phyloP scores from a whole-genome alignment of 2,113 vertebrate species.

The Pseudopodoces humilis region DNA sequence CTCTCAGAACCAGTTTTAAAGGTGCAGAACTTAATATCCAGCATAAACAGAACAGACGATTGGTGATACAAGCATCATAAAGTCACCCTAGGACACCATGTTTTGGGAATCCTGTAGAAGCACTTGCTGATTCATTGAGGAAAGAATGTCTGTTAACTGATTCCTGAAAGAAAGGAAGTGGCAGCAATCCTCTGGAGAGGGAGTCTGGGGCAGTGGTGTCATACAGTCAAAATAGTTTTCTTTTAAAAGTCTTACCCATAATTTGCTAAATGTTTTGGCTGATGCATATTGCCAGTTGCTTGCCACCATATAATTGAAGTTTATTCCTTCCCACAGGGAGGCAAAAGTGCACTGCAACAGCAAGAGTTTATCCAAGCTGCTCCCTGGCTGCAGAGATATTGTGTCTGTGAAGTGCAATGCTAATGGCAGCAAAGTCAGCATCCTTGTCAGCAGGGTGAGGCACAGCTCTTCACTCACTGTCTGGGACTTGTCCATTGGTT shows the following conservation, averaged over 20 bases:
- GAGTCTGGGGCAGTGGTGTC: neutral
- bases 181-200: neutral
- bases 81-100: neutral
- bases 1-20: no score
- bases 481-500: neutral
- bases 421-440: constrained; percentile 88
- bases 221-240: neutral
- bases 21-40: no score
- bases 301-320: neutral
- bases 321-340: constrained; percentile 78
- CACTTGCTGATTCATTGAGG: neutral
- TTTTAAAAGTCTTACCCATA: neutral
- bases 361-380: constrained; percentile 82
- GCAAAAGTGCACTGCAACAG: constrained; percentile 88
- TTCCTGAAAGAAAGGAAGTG: neutral
- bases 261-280: neutral
- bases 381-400: constrained; percentile 78
- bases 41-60: no score
- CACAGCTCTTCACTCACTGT: accelerated
- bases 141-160: neutral
- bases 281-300: neutral
- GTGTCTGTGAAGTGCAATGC: constrained; percentile 87
- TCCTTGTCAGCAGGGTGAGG: constrained; percentile 86
- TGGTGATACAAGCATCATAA: no score
- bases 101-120: neutral